Evolutionary conservation across 2,113 vertebrate genomes (phyloP).

Genomic region (Beaufortia kweichowensis): DNA sequence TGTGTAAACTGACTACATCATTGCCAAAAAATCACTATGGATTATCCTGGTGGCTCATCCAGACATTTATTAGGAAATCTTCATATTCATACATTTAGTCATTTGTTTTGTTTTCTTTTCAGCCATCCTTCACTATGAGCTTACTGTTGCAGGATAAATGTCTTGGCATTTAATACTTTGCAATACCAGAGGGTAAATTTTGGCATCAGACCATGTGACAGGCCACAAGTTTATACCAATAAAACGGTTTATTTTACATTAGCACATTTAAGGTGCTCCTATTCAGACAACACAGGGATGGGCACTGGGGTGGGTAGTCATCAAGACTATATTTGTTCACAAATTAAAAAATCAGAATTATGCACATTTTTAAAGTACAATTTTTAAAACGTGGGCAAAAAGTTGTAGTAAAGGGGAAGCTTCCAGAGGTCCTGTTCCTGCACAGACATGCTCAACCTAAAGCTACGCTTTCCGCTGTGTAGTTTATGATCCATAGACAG

Average conservation of each 20-base stretch:
- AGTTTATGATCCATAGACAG: constrained; percentile 96
- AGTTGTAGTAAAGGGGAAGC: constrained; percentile 49
- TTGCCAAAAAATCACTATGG: neutral
- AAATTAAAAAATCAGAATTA: neutral
- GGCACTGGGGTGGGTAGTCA: constrained; percentile 2
- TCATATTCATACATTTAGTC: constrained; percentile 6
- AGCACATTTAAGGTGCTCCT: constrained; percentile 3
- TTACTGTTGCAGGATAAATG: neutral
- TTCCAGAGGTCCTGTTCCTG: constrained; percentile 76
- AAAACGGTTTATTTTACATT: constrained; percentile 24
- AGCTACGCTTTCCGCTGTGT: constrained; percentile 84
- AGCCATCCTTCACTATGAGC: neutral
- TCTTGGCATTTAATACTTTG: neutral
- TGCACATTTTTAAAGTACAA: neutral
- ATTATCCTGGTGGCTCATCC: constrained; percentile 9
- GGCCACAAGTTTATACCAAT: constrained; percentile 29
- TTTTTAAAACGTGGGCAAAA: neutral
- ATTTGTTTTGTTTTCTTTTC: constrained; percentile 16
- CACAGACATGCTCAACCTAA: constrained; percentile 80
- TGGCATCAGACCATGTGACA: constrained; percentile 34
- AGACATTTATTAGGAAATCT: neutral
- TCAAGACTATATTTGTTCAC: neutral
- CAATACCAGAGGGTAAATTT: neutral
- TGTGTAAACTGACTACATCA: neutral
- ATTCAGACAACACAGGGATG: constrained; percentile 13